Base-by-base conservation (phyloP, 2,113 vertebrate genomes). In the Corythornis madagascariensis region DNA sequence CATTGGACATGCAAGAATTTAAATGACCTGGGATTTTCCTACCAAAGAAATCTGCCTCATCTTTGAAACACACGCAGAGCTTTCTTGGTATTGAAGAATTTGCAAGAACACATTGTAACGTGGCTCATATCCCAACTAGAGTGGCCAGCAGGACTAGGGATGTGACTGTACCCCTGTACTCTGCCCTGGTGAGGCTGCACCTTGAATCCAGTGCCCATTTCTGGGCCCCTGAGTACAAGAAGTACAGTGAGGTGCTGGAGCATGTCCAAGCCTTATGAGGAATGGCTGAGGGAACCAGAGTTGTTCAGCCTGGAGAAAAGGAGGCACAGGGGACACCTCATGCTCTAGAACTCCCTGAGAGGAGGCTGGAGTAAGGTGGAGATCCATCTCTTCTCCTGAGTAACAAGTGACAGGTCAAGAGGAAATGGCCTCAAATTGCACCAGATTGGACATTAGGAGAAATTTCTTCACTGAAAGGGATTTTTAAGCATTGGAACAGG, bases 1-100 rank as follows among this genome's bases (percentile, higher is more conserved):
- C 14, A 6, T 2, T 56, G 22, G 11, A 74, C 56, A 10, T 9
- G 12, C 1, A 85, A 77, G 38, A 77, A 89, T 48, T 83, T 71
- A 66, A 77, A 56, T 31, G 3, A 85, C 8, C 24, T 33, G 52
- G 17, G 82, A 70, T 89, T 59, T 89, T 87, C 42, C 64, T 20
- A 35, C 8, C 17, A 82, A 50, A 88, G 21, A 4, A 10, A 48
- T 28, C n/a, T 69, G 52, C 18, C 14, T 48, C 31, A 15, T 19
- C 35, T 72, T 72, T 33, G 38, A 57, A 21, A 69, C 0, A 4
- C 0, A 4, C 29, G 31, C 21, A 7, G 53, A 20, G 14, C 10
- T 92, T 60, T 67, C 67, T 60, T 83, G 52, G 35, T 33, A 6
- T 52, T 52, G 52, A 70, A 82, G 38, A 42, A 57, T 29, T 67